Base-by-base conservation (phyloP, 2,888 invertebrate genomes). In the Timema cristinae region DNA sequence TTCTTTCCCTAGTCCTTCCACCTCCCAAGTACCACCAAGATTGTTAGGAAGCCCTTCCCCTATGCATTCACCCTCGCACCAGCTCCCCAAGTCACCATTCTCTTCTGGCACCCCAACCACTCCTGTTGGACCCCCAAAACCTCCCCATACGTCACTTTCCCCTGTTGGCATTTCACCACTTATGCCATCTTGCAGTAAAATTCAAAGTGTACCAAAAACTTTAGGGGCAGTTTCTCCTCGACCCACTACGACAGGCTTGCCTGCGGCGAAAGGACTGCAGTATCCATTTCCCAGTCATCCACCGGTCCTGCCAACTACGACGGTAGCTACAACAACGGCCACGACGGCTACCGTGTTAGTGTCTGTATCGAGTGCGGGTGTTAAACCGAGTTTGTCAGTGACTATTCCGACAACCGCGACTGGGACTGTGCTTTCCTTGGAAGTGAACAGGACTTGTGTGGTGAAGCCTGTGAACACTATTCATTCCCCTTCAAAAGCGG, bases 271-370 rank as follows among this genome's bases (percentile, higher is more conserved):
- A 81, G 85, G 88, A 76, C 84, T 90, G 76, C 92, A 90, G 81
- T 92, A 91, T 83, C 92, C 91, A 68, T 92, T 91, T 83, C 91
- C 91, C 76, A 89, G 89, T 81, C 92, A 91, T 82, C 91, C 90
- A 78, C 90, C 91, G 72, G 81, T 85, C 75, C 80, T 81, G 73
- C 78, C 79, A 66, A 77, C 79, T 50, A 77, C 79, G 32, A 76
- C 78, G 50, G 80, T 81, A 47, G 77, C 77, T 10, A 76, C 78
- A 5, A 77, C 77, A 15, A 77, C 76, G 11, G 75, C 80, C 79
- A 50, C 75, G 11, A 69, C 70, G 6, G 16, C 61, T 13, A 56
- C 67, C 16, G 67, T 67, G 0, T 50, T 74, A 59, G 70, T 73
- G 47, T 73, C 74, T 50, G 73, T 73, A 5, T 70, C 73, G 16